Conservation (phyloP, 92 coral and sea anemone genomes). For the Scolanthus callimorphus region DNA sequence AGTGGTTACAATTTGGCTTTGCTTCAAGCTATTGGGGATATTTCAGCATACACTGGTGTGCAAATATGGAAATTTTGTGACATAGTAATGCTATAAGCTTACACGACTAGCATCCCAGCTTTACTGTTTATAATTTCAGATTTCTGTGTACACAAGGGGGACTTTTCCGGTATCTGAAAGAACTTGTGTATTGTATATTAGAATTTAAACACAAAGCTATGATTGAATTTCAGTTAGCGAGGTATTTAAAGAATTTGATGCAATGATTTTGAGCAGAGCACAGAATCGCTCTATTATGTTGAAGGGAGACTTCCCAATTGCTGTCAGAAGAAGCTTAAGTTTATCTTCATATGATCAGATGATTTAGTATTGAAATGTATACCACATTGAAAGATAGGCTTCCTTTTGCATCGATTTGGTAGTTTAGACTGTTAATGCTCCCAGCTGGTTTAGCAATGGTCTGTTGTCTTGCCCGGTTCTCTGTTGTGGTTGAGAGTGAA, state of each 20-base stretch:
- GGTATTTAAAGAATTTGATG: too few species aligned
- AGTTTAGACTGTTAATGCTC: neutral
- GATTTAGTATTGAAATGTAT: constrained; percentile 1
- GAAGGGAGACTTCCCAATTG: neutral
- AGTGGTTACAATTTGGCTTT: too few species aligned
- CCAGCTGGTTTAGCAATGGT: too few species aligned
- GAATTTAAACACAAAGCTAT: neutral
- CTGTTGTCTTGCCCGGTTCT: too few species aligned
- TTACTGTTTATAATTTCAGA: neutral
- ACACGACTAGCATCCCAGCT: too few species aligned
- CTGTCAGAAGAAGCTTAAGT: neutral
- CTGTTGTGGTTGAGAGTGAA: neutral
- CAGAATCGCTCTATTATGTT: too few species aligned
- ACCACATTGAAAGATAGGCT: neutral
- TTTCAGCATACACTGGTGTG: too few species aligned
- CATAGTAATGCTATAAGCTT: too few species aligned
- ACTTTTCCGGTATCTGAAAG: neutral
- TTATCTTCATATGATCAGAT: neutral
- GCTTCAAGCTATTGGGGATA: too few species aligned
- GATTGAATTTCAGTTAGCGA: neutral
- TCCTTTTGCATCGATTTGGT: neutral
- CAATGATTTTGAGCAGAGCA: too few species aligned
- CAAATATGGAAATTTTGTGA: too few species aligned
- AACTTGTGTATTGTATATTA: neutral
- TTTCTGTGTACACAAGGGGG: neutral